Percentiles rank a stretch among this genome's conserved stretches.
These are phyloP conservation scores for Crocodylus rhombifer DNA, from an alignment of 2,797 vertebrate genomes.

Conservation along the genomic window DNA sequence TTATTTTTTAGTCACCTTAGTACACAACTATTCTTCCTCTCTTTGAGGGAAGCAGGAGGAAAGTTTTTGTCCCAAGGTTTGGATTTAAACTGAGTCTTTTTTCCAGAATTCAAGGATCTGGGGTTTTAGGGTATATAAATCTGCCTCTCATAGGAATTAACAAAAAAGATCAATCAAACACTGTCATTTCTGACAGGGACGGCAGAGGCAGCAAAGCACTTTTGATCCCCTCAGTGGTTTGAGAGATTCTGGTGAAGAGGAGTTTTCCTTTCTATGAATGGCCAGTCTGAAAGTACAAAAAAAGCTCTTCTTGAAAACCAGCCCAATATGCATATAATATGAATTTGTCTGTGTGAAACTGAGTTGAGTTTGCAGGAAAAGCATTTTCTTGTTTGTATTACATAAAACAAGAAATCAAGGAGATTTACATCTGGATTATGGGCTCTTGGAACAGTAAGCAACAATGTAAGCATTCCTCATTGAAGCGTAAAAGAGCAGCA, in stretches of 20 bases:
- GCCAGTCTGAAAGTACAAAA: background rate
- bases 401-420: background rate
- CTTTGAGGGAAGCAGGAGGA: background rate
- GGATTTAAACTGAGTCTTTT: background rate
- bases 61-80: background rate
- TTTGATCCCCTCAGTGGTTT: background rate
- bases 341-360: background rate
- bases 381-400: background rate
- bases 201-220: background rate
- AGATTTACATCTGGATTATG: constrained; percentile 2
- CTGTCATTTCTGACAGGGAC: fast-evolving
- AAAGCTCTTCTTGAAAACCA: background rate
- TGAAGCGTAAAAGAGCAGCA: background rate
- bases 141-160: background rate
- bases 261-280: background rate
- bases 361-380: background rate
- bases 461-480: background rate
- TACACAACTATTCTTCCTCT: background rate
- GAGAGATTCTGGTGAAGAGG: background rate
- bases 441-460: background rate
- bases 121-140: background rate
- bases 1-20: background rate
- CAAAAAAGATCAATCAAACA: background rate
- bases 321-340: background rate
- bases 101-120: background rate